A percentile compares a stretch with the other conserved stretches of the same genome.
These are phyloP conservation scores for Ichneumoninae sp. DNA, from an alignment of 2,888 invertebrate genomes.

Conservation along the genomic window DNA sequence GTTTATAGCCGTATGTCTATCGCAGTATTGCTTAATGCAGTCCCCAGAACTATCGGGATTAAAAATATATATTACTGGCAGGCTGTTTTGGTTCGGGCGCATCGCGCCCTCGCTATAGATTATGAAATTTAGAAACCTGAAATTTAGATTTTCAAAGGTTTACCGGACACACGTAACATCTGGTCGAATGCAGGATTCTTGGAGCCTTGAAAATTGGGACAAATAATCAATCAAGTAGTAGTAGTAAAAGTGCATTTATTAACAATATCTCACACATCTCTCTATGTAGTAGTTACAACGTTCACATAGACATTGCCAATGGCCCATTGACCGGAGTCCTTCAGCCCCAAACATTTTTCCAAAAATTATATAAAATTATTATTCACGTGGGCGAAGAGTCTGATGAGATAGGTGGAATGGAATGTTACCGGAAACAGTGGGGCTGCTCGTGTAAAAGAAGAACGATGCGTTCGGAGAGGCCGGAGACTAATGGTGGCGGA, in stretches of 20 bases:
- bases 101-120: neutral
- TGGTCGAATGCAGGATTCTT: too few relatives aligned
- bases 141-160: neutral
- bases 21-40: neutral
- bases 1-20: slow-evolving; percentile 10
- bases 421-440: slow-evolving; percentile 50
- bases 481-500: neutral
- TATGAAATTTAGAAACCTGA: neutral
- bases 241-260: too few relatives aligned
- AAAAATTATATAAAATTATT: slow-evolving; percentile 10
- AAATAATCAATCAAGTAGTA: too few relatives aligned
- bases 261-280: too few relatives aligned
- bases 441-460: slow-evolving; percentile 2
- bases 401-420: slow-evolving; percentile 38
- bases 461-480: neutral
- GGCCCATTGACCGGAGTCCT: too few relatives aligned
- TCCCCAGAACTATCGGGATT: slow-evolving; percentile 8
- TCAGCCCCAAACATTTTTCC: neutral
- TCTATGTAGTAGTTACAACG: too few relatives aligned
- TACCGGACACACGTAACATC: too few relatives aligned
- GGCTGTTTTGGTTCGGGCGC: neutral
- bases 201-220: too few relatives aligned
- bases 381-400: slow-evolving; percentile 28
- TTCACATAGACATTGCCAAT: too few relatives aligned
- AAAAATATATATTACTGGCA: neutral